Base-by-base conservation (phyloP, 2,888 invertebrate species). In the Holacanthella duospinosa region DNA sequence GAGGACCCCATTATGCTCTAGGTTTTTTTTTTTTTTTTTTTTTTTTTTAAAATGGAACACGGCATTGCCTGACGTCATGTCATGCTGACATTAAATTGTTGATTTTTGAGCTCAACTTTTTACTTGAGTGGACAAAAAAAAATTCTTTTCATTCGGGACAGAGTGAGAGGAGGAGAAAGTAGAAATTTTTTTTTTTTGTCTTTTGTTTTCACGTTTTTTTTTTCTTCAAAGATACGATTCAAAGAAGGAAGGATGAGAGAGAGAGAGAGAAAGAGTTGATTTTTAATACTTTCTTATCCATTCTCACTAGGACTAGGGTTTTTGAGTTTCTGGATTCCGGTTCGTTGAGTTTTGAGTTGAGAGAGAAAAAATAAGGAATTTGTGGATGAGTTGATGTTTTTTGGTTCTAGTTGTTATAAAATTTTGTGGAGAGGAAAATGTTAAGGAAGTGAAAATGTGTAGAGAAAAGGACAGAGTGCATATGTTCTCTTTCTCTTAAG, bases 51-150 rank as follows among this genome's bases (percentile, higher is more conserved):
- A 6, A 36, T 16, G 16, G 21, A 9, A 21, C 48, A 48, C 48
- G 48, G 4, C 48, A 48, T 36, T 36, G 36, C 36, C 36, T 36
- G 36, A 36, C 36, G 36, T 48, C 48, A 48, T 48, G 48, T 48
- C 48, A 48, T 21, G 4, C 36, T 36, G 12, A 4, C n/a, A 21
- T 48, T 48, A 48, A 48, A 48, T 48, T 48, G 48, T 21, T 48
- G 48, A 48, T 48, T 48, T 48, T 48, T 48, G 48, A 21, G 48
- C 48, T 48, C 48, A n/a, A 48, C 48, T 48, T 21, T 48, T 48
- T 48, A 9, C 48, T 48, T n/a, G n/a, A 36, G 9, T 36, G 36
- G 36, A 36, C 36, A 16, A 16, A 36, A 16, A 36, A 36, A 16
- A 16, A 36, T 16, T 36, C 16, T 16, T 36, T 12, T 16, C 36